Base-by-base conservation (phyloP, 2,888 invertebrate species). In the Pecten maximus region DNA sequence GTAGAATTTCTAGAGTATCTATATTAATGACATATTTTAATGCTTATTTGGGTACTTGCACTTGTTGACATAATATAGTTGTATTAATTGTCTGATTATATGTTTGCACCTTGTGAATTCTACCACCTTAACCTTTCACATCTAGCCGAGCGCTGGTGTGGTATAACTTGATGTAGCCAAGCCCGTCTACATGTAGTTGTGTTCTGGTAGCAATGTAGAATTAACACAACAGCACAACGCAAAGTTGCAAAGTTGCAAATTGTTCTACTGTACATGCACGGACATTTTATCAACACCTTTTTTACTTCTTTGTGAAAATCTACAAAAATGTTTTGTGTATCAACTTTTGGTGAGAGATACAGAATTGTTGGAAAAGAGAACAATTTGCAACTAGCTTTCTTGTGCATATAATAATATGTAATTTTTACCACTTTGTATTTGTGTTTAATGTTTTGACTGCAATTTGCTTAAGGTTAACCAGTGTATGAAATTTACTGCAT, bases 391-490 rank as follows among this genome's bases (percentile, higher is more conserved):
- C 35, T 19, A 44, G 1, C 12, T 74, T 74, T 74, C 74, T 74
- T 74, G 74, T 74, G 35, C 54, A 35, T 35, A 74, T 35, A 10
- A 74, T 74, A 74, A 12, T 74, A 12, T 74, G 74, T 74, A 6
- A 28, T 35, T 44, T 74, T 12, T 74, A 60, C 28, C 28, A n/a
- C 60, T 16, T 60, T 8, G n/a, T 60, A 60, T 60, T 8, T 60
- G 15, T 74, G 44, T 74, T 28, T 28, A 74, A 74, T 28, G 28
- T 74, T n/a, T 74, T 74, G 74, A 74, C 74, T 74, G 74, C 74
- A 74, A 74, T 74, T 74, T 74, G 74, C 74, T 74, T 74, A 74
- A 74, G 35, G 28, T 28, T 74, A 35, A 35, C 35, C 35, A 74
- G 4, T 74, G 74, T 8, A 74, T 74, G 74, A 74, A 74, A 35